These are phyloP conservation scores for Hydrotaea diabolus DNA, from an alignment of 2,888 invertebrate genomes.

Conservation along the genomic window DNA sequence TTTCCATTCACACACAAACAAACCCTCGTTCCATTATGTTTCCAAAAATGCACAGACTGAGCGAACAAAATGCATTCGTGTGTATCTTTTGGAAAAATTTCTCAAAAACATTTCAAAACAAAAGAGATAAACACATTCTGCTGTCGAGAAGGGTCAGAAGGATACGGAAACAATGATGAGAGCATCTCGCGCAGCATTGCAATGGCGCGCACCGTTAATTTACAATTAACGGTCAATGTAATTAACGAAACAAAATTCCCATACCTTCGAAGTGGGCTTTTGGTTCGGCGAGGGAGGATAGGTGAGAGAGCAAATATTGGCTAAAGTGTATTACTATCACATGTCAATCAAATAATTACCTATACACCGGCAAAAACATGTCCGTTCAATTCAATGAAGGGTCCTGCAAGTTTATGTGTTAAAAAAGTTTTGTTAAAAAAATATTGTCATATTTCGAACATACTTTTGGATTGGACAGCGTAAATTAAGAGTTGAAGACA, in stretches of 20 bases:
- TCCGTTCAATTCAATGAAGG: background rate
- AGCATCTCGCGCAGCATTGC: background rate
- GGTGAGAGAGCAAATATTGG: slow-evolving; percentile 15
- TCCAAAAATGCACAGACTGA: background rate
- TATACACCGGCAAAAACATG: background rate
- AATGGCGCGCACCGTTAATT: slow-evolving; percentile 15
- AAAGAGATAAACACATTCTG: background rate
- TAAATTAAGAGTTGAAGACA: too few relatives aligned
- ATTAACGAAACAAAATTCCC: slow-evolving; percentile 33
- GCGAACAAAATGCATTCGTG: background rate
- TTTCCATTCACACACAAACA: background rate
- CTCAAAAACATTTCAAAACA: background rate
- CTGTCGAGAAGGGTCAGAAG: background rate
- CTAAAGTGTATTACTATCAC: slow-evolving; percentile 41
- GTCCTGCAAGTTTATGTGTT: too few relatives aligned
- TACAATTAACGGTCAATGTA: slow-evolving; percentile 14
- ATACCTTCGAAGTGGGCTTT: background rate
- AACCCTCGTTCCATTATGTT: background rate
- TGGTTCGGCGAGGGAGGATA: background rate
- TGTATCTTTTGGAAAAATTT: background rate
- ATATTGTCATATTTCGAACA: too few relatives aligned
- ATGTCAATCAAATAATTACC: slow-evolving; percentile 49
- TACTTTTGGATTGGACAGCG: too few relatives aligned
- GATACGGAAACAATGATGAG: background rate
- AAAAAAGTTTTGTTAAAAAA: background rate